Evolutionary conservation across 2,113 vertebrate species (phyloP), one percentile per base, ranked within the genome.

Genomic region (Grus americana): DNA sequence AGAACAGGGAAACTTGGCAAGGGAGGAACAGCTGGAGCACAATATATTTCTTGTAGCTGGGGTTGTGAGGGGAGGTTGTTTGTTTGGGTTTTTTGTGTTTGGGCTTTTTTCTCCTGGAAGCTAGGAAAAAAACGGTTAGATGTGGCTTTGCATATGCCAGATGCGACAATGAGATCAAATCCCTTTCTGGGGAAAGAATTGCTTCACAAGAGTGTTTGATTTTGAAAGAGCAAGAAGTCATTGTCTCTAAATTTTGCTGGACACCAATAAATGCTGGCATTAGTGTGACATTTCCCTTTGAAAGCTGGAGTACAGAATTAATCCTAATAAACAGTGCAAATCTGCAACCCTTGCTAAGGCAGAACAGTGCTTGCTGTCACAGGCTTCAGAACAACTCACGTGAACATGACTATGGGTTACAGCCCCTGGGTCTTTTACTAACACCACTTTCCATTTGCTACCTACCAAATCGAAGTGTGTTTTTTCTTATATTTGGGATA

Each of bases 181-280:
- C 79, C 34, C 19, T 73, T 83, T 88, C 81, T 94, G 86, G 40
- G 76, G 50, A 92, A 96, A 95, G 86, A 86, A 78, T 66, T 95
- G 42, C 93, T 95, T 94, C 88, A 93, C 82, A 58, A 44, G 74
- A 89, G 83, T 67, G 76, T 71, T 93, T 94, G 76, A 92, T 78
- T 96, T 96, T 84, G 62, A 83, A 94, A 93, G 82, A 95, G 71
- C 71, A 88, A 87, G 52, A 58, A 88, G 34, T 95, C 84, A 70
- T 90, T 95, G 79, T 95, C 94, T 96, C 79, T 62, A 34, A 52
- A 47, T 68, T 89, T 92, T 93, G 38, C 71, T 90, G 91, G 93
- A 92, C 78, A 87, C 86, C 34, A n/a, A 40, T 88, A 94, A 92
- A 90, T 95, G 92, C 93, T 94, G 95, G 92, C 90, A 97, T 93